A percentile compares a stretch with the other conserved stretches of the same genome.
Evolutionary conservation across 2,113 vertebrate genomes (phyloP).

Genomic region (Coregonus clupeaformis): DNA sequence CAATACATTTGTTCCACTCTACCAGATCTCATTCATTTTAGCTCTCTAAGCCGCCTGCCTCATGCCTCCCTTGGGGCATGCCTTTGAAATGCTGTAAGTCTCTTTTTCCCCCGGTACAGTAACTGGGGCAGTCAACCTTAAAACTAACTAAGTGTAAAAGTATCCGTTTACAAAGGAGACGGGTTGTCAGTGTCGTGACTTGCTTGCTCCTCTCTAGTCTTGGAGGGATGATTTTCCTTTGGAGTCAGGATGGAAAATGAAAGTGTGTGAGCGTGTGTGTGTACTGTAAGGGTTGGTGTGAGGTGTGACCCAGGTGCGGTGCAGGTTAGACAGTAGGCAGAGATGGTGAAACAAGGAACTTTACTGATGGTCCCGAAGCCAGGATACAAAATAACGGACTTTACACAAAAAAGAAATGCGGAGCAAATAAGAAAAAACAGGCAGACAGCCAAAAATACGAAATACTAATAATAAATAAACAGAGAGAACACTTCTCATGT

Average conservation of each 20-base stretch:
- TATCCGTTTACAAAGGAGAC: constrained; percentile 41
- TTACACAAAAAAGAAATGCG: no score
- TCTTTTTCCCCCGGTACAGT: constrained; percentile 49
- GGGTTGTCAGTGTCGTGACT: constrained; percentile 30
- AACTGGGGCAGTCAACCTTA: constrained; percentile 62
- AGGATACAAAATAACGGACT: no score
- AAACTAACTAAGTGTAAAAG: constrained; percentile 59
- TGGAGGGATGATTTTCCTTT: constrained; percentile 26
- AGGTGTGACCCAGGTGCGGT: no score
- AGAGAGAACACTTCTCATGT: no score
- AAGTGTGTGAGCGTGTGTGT: not conserved
- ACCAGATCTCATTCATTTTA: constrained; percentile 66
- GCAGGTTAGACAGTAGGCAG: no score
- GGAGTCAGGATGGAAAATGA: constrained; percentile 10
- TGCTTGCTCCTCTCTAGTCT: constrained; percentile 34
- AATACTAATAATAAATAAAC: no score
- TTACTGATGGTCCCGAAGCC: no score
- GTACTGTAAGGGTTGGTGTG: no score
- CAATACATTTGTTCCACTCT: constrained; percentile 67
- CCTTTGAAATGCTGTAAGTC: constrained; percentile 57
- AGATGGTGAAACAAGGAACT: no score
- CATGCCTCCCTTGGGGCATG: constrained; percentile 43
- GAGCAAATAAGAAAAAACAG: no score
- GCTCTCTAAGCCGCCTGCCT: constrained; percentile 55
- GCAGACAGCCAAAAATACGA: no score